Base-by-base conservation (phyloP, 2,797 vertebrate species). In the Alectoris magna region DNA sequence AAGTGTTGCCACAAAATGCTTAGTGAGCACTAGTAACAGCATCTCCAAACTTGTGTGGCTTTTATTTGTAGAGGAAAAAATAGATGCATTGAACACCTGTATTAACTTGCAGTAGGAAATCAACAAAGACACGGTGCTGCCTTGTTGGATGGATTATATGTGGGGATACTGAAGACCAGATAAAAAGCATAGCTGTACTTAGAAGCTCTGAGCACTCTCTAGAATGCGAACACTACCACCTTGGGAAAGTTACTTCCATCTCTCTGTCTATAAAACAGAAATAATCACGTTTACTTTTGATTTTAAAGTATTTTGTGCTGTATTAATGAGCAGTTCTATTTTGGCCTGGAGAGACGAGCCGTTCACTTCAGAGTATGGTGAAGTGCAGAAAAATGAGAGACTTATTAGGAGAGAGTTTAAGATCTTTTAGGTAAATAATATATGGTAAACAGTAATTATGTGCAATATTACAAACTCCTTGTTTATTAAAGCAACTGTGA, bases 271-370 rank as follows among this genome's bases (percentile, higher is more conserved):
- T 81, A 72, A 46, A 46, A 49, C 0, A 67, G 64, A 79, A 63
- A 80, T 85, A 90, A 55, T 83, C 21, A 51, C 51, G 29, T 12
- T 29, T 92, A 41, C 17, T 26, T 87, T 59, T 63, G 49, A 63
- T 94, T 93, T 90, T 74, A 53, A 85, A 77, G 18, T 39, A 51
- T 55, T 90, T 95, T 55, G 62, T 56, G 29, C 34, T 56, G 6
- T 43, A 39, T 66, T 76, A 56, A 39, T 93, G 66, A 34, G 39
- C 24, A 1, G 0, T 11, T 80, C 44, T 80, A 6, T n/a, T 13
- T 51, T 68, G 29, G 3, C 62, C 41, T 79, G 48, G 29, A 66
- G 51, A 75, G 38, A n/a, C 27, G 19, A 75, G 21, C 44, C 9
- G 9, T 85, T 89, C 39, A 44, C 62, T 91, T 70, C 38, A 38